Evolutionary conservation across 2,113 vertebrate genomes (phyloP), one percentile per base, ranked within the genome.

Genomic region (human): DNA sequence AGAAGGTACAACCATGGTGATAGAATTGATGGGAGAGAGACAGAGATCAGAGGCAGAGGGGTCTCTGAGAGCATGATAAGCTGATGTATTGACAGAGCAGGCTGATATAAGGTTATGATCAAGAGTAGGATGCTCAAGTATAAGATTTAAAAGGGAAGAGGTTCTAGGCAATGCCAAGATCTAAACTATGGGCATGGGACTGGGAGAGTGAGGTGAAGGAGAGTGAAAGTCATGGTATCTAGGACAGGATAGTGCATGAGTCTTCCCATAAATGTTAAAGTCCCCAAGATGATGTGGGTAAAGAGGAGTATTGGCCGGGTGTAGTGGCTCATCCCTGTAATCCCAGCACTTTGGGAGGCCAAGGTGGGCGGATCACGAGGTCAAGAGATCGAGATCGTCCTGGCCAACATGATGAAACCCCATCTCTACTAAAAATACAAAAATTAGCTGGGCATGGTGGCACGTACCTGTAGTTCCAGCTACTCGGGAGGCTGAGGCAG

Each of bases 231-330:
- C 91, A 10, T 6, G 3, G 57, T 45, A 35, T 16, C 68, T 59
- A 50, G 18, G 18, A 6, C 11, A 9, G 0, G 0, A 14, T 17
- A 30, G 6, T 27, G 6, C 14, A 1, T 35, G 76, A 50, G 35
- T 88, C 68, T 59, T 59, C 57, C 57, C 87, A 83, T 66, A 27
- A 59, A 35, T 23, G 11, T 40, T 18, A 17, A 43, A 55, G n/a
- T 61, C 20, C 30, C 18, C 35, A 81, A 52, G n/a, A 48, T 57
- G 86, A 75, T 6, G 8, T 43, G 64, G 27, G n/a, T 48, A 66
- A 59, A 23, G 57, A 59, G 57, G 22, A 59, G 22, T 9, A 59
- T 8, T 59, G 57, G 57, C 57, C 57, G 3, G 57, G 57, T 8
- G 3, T 8, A 1, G 22, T 59, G 22, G 22, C 22, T 22, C 22